A percentile compares a stretch with the other conserved stretches of the same genome.
Evolutionary conservation across 2,888 invertebrate genomes (phyloP).

Genomic region (Apotomis turbidana): DNA sequence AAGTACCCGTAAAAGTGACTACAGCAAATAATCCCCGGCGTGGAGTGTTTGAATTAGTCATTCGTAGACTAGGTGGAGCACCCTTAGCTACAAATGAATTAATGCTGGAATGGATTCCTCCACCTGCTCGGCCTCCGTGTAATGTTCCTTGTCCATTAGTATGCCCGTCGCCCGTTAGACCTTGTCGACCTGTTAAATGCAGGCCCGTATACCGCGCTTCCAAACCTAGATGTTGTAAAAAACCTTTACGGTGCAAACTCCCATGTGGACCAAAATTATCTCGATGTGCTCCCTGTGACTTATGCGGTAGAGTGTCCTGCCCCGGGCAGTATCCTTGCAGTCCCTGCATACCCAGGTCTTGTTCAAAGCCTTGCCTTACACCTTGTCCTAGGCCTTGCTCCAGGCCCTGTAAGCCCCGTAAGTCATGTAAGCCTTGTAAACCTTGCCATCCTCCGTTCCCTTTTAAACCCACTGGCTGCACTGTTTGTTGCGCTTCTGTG

Average conservation of each 20-base stretch:
- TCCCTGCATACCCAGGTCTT: conserved; percentile 1
- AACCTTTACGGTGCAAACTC: conserved; percentile 50
- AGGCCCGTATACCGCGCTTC: conserved; percentile 61
- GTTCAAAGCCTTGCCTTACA: not conserved
- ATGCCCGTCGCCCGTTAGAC: conserved; percentile 47
- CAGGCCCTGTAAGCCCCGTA: conserved; percentile 30
- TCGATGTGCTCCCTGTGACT: conserved; percentile 42
- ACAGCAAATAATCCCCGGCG: conserved; percentile 69
- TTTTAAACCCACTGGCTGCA: conserved; percentile 25
- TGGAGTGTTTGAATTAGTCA: conserved; percentile 76
- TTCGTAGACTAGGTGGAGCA: conserved; percentile 71
- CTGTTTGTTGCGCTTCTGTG: conserved; percentile 14
- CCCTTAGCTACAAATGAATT: conserved; percentile 75
- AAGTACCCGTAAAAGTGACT: conserved; percentile 68
- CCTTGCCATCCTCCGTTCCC: conserved; percentile 29
- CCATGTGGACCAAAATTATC: conserved; percentile 55
- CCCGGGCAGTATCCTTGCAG: conserved; percentile 42
- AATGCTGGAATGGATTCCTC: conserved; percentile 78
- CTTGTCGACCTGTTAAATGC: conserved; percentile 62
- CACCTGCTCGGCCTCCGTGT: conserved; percentile 59
- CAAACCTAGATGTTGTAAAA: conserved; percentile 55
- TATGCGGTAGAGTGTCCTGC: conserved; percentile 37
- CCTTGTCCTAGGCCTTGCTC: conserved; percentile 3
- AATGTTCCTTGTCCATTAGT: conserved; percentile 51
- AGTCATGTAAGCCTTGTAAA: conserved; percentile 33